These are phyloP conservation scores for zebrafish (Danio rerio) DNA, from an alignment of 2,113 vertebrate genomes.

Conservation along the genomic window DNA sequence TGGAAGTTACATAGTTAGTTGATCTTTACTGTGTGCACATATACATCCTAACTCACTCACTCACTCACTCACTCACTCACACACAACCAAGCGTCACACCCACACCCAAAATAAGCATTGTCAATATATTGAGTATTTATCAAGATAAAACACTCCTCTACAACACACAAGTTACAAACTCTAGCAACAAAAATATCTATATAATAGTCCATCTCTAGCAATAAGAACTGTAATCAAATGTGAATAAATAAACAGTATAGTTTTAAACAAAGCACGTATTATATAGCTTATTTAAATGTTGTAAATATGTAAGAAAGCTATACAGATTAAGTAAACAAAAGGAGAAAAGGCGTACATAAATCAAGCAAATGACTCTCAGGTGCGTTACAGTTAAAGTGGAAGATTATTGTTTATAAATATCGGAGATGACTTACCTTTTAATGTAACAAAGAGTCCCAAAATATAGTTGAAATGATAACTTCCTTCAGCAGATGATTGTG, in stretches of 20 bases:
- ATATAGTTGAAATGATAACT: neutral
- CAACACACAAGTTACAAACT: neutral
- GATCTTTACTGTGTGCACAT: neutral
- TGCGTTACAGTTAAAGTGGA: neutral
- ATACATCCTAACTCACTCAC: neutral
- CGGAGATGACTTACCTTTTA: constrained; percentile 35
- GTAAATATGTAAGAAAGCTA: neutral
- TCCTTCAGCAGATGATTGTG: constrained; percentile 2
- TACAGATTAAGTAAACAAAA: neutral
- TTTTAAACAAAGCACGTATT: too few relatives aligned
- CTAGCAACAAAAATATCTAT: neutral
- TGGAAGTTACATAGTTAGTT: neutral
- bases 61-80: neutral
- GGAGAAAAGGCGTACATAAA: neutral
- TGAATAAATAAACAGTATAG: too few relatives aligned
- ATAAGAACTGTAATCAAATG: too few relatives aligned
- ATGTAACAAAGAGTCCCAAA: neutral
- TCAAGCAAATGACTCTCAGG: constrained; percentile 11
- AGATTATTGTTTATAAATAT: neutral
- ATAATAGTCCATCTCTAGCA: too few relatives aligned
- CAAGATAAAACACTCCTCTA: neutral
- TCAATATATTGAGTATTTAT: neutral
- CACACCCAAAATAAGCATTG: neutral
- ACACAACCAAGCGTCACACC: neutral
- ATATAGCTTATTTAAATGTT: too few relatives aligned